These are phyloP conservation scores for Acronicta alni DNA, from an alignment of 2,888 invertebrate genomes.

Conservation along the genomic window DNA sequence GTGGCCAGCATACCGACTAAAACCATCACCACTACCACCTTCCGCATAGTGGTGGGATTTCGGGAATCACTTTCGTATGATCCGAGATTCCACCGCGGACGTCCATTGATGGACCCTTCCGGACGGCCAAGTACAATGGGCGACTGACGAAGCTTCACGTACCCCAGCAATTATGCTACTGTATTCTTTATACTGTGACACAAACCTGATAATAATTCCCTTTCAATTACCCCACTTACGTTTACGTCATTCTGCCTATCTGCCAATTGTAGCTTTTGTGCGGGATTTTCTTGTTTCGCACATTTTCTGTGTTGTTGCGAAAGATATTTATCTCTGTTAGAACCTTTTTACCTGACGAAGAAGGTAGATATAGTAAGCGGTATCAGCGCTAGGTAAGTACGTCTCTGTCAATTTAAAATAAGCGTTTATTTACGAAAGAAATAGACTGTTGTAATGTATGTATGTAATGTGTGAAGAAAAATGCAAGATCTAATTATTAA, in stretches of 20 bases:
- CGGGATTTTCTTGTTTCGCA: slow-evolving; percentile 53
- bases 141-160: too few relatives aligned
- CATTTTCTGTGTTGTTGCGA: slow-evolving; percentile 40
- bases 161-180: slow-evolving; percentile 9
- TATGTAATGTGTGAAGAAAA: too few relatives aligned
- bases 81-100: too few relatives aligned
- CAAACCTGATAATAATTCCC: slow-evolving; percentile 61
- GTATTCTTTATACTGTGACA: slow-evolving; percentile 21
- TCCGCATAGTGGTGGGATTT: too few relatives aligned
- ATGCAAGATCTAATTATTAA: too few relatives aligned
- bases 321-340: slow-evolving; percentile 45
- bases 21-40: too few relatives aligned
- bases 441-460: too few relatives aligned
- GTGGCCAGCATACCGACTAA: too few relatives aligned
- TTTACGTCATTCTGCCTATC: slow-evolving; percentile 56
- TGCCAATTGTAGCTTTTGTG: slow-evolving; percentile 57
- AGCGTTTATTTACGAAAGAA: not conserved
- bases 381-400: slow-evolving; percentile 7
- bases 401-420: not conserved
- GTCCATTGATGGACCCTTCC: too few relatives aligned
- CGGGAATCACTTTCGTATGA: too few relatives aligned
- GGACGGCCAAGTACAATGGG: too few relatives aligned
- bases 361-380: slow-evolving; percentile 18
- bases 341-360: slow-evolving; percentile 42
- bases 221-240: slow-evolving; percentile 65